These are phyloP conservation scores for Leucophenga montana DNA, from an alignment of 2,888 invertebrate species.

Conservation along the genomic window DNA sequence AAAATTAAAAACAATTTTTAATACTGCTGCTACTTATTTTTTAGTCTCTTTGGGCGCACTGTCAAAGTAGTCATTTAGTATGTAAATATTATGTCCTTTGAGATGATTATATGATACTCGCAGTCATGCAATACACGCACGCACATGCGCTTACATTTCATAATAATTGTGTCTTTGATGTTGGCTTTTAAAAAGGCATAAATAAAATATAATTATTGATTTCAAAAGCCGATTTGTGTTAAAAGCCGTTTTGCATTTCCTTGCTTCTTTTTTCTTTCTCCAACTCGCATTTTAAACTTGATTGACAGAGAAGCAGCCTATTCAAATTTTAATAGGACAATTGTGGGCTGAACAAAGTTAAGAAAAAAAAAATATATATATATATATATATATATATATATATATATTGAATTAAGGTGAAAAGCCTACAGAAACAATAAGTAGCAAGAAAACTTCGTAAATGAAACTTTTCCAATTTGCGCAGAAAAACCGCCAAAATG, in stretches of 20 bases:
- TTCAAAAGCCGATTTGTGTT: conserved; percentile 37
- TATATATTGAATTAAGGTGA: not conserved
- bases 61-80: conserved; percentile 44
- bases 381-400: no score
- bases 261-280: conserved; percentile 13
- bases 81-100: conserved; percentile 57
- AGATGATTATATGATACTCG: conserved; percentile 42
- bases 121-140: not conserved
- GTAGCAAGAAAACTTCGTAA: conserved; percentile 11
- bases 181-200: conserved; percentile 20
- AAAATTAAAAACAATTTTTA: not conserved
- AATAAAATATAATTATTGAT: conserved; percentile 36
- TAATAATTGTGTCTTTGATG: conserved; percentile 21
- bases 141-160: not conserved
- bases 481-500: conserved; percentile 35
- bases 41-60: not conserved
- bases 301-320: not conserved
- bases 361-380: no score
- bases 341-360: not conserved
- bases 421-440: not conserved
- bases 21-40: not conserved
- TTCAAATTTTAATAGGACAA: not conserved
- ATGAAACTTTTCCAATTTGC: conserved; percentile 58
- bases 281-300: conserved; percentile 32
- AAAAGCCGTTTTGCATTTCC: no score